Evolutionary conservation across 2,113 vertebrate genomes (phyloP), one percentile per base, ranked within the genome.

Genomic region (Ifrita kowaldi): DNA sequence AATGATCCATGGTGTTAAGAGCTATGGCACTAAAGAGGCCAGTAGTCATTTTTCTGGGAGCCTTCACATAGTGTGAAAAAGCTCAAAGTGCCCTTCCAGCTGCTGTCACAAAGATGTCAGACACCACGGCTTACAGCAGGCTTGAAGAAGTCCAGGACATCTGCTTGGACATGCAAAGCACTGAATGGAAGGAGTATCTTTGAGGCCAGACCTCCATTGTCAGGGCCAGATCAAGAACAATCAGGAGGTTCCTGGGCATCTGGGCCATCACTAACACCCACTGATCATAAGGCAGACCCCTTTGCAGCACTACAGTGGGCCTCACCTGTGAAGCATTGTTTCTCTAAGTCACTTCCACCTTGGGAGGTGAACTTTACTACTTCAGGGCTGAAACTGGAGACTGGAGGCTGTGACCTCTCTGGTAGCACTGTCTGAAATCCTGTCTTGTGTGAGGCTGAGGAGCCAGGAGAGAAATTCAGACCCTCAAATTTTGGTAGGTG

Each of bases 261-360:
- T 74, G 52, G 33, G 22, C 69, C 11, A 9, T 18, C 23, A 37
- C 60, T 50, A 53, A 21, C 26, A 37, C 6, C 24, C 32, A 6
- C 3, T 65, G 37, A 30, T 42, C 18, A 10, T 30, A 37, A 78
- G 10, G 22, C 16, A 76, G 49, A 68, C 6, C 6, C 3, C 9
- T 69, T 35, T 60, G 59, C 37, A 84, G 16, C 23, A 35, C 53
- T 68, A 30, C 33, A 46, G 7, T 28, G 33, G 22, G 17, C 16
- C 28, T 84, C 3, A 1, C 20, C 37, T 81, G 15, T 37, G 16
- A 60, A 41, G 13, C 0, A 0, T 8, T 59, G 12, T 52, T 84
- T 74, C 27, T 76, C 13, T 44, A 46, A 69, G 11, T 11, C 46
- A 28, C 7, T 37, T 32, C 26, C 2, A 1, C 27, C 16, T 37